Evolutionary conservation across 2,888 invertebrate genomes (phyloP), one percentile per base, ranked within the genome.

Genomic region (Drosophila macrospina): DNA sequence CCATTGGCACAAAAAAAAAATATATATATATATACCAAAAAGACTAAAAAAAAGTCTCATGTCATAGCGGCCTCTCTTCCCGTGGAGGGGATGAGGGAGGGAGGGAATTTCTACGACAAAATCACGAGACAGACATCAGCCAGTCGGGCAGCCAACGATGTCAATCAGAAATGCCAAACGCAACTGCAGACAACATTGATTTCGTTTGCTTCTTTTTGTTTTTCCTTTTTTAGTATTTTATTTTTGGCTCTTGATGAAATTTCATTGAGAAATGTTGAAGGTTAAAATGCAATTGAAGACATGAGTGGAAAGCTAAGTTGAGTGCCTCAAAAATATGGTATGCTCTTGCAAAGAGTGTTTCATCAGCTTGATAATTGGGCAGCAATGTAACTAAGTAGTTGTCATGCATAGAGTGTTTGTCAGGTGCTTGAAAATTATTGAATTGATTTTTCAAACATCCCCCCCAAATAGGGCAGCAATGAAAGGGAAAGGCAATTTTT

Each of bases 241-340:
- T 30, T 13, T 41, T 34, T 42, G 13, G 24, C 39, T 61, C 47
- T 52, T 65, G 37, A 48, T 55, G 68, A 73, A 63, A 80, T 61
- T 73, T 73, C 80, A 82, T 86, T 81, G 86, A 82, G 68, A 68
- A 85, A 85, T 82, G 72, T 39, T 81, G 86, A 86, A 81, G 86
- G 82, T 86, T 83, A 86, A 82, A 80, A 45, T 80, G 82, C 80
- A 86, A 86, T 83, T 83, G 80, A 67, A 60, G 57, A 75, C 71
- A 44, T 51, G 69, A 69, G 69, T 78, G 74, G 84, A 78, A 83
- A 78, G 61, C 16, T 62, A 74, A 74, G 36, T 61, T 50, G 41
- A 44, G 51, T 59, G 59, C 20, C 51, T 45, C 47, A 51, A 56
- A 66, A 63, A 59, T 41, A 16, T 54, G 30, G 30, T 24, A 39